Base-by-base conservation (phyloP, 1,140 invertebrate genomes). In the Bradynema listronoti region DNA sequence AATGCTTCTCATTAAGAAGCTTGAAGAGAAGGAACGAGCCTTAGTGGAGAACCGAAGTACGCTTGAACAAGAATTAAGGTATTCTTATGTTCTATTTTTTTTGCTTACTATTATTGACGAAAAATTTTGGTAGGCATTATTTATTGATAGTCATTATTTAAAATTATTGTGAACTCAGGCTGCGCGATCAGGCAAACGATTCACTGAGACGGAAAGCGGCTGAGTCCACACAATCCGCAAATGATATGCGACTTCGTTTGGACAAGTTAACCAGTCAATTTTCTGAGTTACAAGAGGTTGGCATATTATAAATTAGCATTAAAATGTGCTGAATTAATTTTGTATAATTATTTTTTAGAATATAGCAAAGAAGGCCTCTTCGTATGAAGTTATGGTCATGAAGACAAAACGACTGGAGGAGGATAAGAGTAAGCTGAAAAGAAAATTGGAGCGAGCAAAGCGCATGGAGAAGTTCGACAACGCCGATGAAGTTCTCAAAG, bases 201-300 rank as follows among this genome's bases (percentile, higher is more conserved):
- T 88, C 92, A 85, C 89, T 95, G 80, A 96, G 96, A 79, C 82
- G 93, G 9, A 96, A 97, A 82, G 91, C 92, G 2, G 91, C 92
- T 56, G 90, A 93, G 78, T 77, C 75, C 61, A 88, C 91, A 1
- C 93, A 98, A 78, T 91, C 90, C 41, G 91, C 92, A 1, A 91
- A 90, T 1, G 94, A 98, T 83, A 83, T 97, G 1, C 96, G 95
- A 81, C 83, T 98, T 45, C 91, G 96, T 85, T 84, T 97, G 62
- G 90, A 90, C 86, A 83, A 84, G 76, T 82, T 66, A 63, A 57
- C 69, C 34, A 61, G 61, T 24, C 78, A 80, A 50, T 58, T 81
- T n/a, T 67, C 47, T 29, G 67, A 69, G 22, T 29, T 52, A 16
- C 71, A 76, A 41, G 30, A 53, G 33, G 53, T 72, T 42, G 16